Evolutionary conservation across 2,888 invertebrate genomes (phyloP).

Genomic region (Sabatieria punctata): DNA sequence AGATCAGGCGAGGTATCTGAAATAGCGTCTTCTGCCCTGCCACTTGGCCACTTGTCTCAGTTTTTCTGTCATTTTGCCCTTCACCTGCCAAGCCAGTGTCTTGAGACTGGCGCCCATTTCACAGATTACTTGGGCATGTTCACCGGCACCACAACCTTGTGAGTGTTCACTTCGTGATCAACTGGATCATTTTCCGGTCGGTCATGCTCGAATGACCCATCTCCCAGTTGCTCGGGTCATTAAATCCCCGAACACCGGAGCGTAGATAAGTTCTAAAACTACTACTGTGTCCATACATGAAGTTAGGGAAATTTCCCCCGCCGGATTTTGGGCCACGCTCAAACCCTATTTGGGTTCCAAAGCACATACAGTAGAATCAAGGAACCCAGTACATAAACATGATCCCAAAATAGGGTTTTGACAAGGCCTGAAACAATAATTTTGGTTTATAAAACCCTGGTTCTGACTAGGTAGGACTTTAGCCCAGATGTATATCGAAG

Average conservation of each 20-base stretch:
- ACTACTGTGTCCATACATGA: neutral
- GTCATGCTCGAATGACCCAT: slow-evolving; percentile 17
- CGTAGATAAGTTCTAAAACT: slow-evolving; percentile 16
- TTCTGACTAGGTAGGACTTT: no score
- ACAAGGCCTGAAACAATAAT: no score
- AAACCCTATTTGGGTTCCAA: no score
- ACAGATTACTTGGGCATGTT: slow-evolving; percentile 17
- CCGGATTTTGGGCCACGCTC: no score
- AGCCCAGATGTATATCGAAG: no score
- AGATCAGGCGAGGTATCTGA: no score
- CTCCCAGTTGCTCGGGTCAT: slow-evolving; percentile 18
- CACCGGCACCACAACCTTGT: slow-evolving; percentile 15
- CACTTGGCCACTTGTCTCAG: slow-evolving; percentile 4
- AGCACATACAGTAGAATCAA: no score
- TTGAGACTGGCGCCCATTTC: slow-evolving; percentile 16
- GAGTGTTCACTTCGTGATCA: slow-evolving; percentile 15
- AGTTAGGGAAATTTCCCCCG: no score
- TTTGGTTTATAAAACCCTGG: no score
- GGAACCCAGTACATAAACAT: no score
- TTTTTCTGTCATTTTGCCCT: slow-evolving; percentile 1
- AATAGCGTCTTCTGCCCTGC: neutral
- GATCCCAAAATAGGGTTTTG: no score
- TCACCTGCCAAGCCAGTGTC: slow-evolving; percentile 7
- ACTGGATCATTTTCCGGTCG: slow-evolving; percentile 18
- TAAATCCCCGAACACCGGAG: slow-evolving; percentile 22